Evolutionary conservation across 2,797 vertebrate species (phyloP), one percentile per base, ranked within the genome.

Genomic region (Acanthurus tractus): DNA sequence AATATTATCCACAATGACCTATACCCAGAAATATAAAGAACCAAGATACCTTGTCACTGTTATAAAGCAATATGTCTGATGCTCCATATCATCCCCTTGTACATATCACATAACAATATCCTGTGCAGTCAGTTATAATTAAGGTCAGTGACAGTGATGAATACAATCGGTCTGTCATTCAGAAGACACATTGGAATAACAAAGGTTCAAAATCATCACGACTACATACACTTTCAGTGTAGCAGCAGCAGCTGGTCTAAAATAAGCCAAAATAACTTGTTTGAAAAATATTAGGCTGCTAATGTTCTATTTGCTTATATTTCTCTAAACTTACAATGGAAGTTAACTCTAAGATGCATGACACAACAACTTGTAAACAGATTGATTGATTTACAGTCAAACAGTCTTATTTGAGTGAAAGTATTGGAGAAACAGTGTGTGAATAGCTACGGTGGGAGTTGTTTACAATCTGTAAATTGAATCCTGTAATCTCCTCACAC

Each of bases 401-500:
- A 18, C 22, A 20, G 8, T 34, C 10, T 17, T 58, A 46, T 57
- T 57, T 58, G 36, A 61, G 22, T 46, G 12, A 42, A n/a, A 59
- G 8, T 22, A 59, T 34, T 4, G 17, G 11, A 36, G 17, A 44
- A 22, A 22, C 3, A 0, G 12, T 4, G 34, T 34, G 3, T 45
- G 22, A 74, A 64, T 4, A 50, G 25, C 11, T 55, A 71, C 8
- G 4, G 11, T 48, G 23, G 36, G 25, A 63, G 53, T 17, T 23
- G 29, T 34, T 53, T 57, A 53, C 6, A 29, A 23, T 48, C 13
- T 23, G 53, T 36, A 11, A 6, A 8, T 7, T 65, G 10, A 55
- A 50, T 82, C n/a, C 40, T 52, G 20, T 2, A 9, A 40, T 54
- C 3, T 17, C 17, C 54, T 5, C 44, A 68, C 71, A 58, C 67